A percentile compares a stretch with the other conserved stretches of the same genome.
Conservation (phyloP, 2,797 vertebrate genomes). For the Anguilla megastoma region DNA sequence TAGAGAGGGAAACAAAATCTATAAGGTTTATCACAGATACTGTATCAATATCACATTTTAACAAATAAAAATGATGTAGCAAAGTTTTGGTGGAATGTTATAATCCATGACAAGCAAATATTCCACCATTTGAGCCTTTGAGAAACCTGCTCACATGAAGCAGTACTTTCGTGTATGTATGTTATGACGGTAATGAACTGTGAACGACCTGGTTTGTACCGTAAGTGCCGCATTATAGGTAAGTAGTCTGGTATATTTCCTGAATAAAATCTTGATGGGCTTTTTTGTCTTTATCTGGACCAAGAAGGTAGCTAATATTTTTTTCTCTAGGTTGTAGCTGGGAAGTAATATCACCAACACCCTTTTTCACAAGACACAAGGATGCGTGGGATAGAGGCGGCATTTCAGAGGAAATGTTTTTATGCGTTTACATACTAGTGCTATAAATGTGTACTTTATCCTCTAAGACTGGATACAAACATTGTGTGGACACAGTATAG, state of each 20-base stretch:
- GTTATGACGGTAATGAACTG: background rate
- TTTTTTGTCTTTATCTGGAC: background rate
- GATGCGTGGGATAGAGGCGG: background rate
- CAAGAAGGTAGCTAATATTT: background rate
- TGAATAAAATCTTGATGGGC: background rate
- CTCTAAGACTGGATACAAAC: constrained; percentile 10
- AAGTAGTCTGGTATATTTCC: background rate
- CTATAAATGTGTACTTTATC: constrained; percentile 23
- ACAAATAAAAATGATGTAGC: background rate
- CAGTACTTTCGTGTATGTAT: background rate
- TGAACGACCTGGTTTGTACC: background rate
- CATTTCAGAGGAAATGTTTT: constrained; percentile 15
- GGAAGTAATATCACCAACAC: background rate
- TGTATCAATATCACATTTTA: background rate
- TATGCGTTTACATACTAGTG: constrained; percentile 11
- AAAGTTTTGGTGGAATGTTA: background rate
- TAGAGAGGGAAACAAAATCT: background rate
- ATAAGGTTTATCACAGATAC: background rate
- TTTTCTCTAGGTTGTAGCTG: background rate
- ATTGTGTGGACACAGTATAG: constrained; percentile 15
- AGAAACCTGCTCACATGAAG: background rate
- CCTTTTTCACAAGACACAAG: constrained; percentile 17
- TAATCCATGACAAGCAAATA: background rate
- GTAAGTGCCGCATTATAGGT: background rate
- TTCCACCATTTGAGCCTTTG: background rate